Evolutionary conservation across 2,113 vertebrate species (phyloP), one percentile per base, ranked within the genome.

Genomic region (Herpailurus yagouaroundi): DNA sequence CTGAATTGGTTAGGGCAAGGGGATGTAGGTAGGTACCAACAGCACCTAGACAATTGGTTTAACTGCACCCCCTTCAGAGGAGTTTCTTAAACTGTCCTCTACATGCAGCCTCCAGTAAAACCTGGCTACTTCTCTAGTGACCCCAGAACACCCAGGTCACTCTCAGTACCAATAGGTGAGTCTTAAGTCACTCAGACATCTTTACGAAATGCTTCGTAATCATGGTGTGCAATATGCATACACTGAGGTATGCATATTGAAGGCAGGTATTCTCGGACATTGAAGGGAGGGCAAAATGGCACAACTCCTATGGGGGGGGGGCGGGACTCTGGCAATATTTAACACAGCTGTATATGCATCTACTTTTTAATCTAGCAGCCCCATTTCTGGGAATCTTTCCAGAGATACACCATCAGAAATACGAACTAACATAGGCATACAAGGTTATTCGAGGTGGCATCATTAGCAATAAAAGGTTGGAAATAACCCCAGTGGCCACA

Each of bases 321-420:
- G 7, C 41, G 45, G 45, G 31, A 45, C 21, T 31, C 45, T 60
- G 68, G 21, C n/a, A 83, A 87, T 48, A 69, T 23, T 19, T 80
- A 86, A 57, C 63, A 36, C 85, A 79, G 69, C 45, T n/a, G 36
- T 3, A 48, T n/a, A 66, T 55, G 48, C 36, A 55, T 48, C 50
- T 50, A 31, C 15, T 21, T 74, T 27, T n/a, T 74, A 64, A 74
- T 73, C 9, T 27, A 81, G 50, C 21, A n/a, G 41, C 38, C 33
- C 36, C 50, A 71, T 38, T 95, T 71, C 73, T 71, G 60, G 48
- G 38, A 86, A 33, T 60, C 81, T 95, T 79, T 25, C 27, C 38
- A 80, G 79, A 85, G 48, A 50, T 36, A 55, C 0, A 18, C 31
- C 11, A 10, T 38, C 81, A 69, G 13, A 57, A 77, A 52, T 33